Percentiles rank a stretch among this genome's conserved stretches.
Conservation (phyloP, 1,140 invertebrate genomes). For the Zelostemma sp. region DNA sequence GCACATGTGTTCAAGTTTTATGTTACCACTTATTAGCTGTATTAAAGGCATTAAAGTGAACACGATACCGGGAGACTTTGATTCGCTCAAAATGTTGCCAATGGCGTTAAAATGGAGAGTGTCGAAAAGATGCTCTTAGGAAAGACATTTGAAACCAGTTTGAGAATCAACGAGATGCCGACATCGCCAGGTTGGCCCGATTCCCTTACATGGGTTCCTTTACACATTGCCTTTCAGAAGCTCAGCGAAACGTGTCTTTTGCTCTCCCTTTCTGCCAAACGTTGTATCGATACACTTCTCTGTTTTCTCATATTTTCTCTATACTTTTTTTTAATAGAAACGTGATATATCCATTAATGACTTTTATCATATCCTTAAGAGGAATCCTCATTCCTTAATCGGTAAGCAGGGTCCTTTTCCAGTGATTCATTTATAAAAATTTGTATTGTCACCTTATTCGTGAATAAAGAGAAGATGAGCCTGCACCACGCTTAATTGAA, state of each 20-base stretch:
- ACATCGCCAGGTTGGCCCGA: constrained; percentile 56
- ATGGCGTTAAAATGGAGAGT: constrained; percentile 43
- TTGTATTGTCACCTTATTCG: too few relatives aligned
- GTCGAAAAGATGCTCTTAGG: constrained; percentile 45
- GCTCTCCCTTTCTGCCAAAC: constrained; percentile 31
- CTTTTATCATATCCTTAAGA: too few relatives aligned
- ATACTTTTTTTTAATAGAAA: background rate
- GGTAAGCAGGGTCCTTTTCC: too few relatives aligned
- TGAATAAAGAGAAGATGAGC: too few relatives aligned
- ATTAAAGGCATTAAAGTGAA: constrained; percentile 33
- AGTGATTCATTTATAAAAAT: too few relatives aligned
- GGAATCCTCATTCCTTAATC: too few relatives aligned
- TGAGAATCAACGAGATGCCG: constrained; percentile 56
- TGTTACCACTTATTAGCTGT: constrained; percentile 44
- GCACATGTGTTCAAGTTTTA: constrained; percentile 43
- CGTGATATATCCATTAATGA: background rate
- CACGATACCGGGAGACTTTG: constrained; percentile 22
- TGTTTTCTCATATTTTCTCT: background rate
- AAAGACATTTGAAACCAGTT: constrained; percentile 62
- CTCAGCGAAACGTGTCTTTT: constrained; percentile 44
- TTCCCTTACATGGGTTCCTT: constrained; percentile 61
- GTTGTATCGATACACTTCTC: background rate
- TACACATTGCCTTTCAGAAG: constrained; percentile 62
- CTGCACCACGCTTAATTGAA: too few relatives aligned
- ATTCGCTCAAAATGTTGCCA: constrained; percentile 28